Base-by-base conservation (phyloP, 2,113 vertebrate species). In the Campylorhamphus procurvoides region DNA sequence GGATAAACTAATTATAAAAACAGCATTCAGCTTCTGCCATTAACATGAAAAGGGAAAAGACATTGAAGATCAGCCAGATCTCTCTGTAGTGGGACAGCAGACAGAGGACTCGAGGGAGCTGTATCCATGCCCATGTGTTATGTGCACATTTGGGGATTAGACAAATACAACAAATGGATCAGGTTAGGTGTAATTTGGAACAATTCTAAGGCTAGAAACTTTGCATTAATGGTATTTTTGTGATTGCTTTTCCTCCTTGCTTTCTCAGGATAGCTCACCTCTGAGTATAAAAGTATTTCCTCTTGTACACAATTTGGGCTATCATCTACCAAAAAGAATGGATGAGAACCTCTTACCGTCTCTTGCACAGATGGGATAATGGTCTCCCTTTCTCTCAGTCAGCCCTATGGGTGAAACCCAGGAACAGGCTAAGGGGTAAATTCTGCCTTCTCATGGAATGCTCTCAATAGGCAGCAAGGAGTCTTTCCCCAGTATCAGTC, bases 121-220 rank as follows among this genome's bases (percentile, higher is more conserved):
- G 29, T 33, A 16, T 44, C 39, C 7, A 2, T 15, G 37, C 11
- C 44, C 17, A 3, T 9, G 20, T 19, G 8, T 29, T 29, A 44
- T 0, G 0, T 31, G 59, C 22, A 10, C 5, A 3, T 40, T 6
- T 44, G 20, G 25, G n/a, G 10, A 59, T 75, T 44, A 58, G 53
- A 62, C 15, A 72, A 22, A 7, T 9, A 6, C 42, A 80, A 62
- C 14, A 72, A 10, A 81, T 18, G 16, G 29, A 67, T 33, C 62
- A 22, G 64, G 20, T 12, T 9, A 12, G 10, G 10, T 49, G 60
- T 29, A n/a, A 76, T 37, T 11, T 72, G 58, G 66, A 49, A 82
- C 17, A 50, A 39, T 84, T 66, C 11, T 66, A 55, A 76, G 27
- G 27, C 71, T 83, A 83, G 50, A 73, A 85, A 62, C 24, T 55